phyloP scores from a whole-genome alignment of 2,797 vertebrate species.

The Gymnothorax reevesii region DNA sequence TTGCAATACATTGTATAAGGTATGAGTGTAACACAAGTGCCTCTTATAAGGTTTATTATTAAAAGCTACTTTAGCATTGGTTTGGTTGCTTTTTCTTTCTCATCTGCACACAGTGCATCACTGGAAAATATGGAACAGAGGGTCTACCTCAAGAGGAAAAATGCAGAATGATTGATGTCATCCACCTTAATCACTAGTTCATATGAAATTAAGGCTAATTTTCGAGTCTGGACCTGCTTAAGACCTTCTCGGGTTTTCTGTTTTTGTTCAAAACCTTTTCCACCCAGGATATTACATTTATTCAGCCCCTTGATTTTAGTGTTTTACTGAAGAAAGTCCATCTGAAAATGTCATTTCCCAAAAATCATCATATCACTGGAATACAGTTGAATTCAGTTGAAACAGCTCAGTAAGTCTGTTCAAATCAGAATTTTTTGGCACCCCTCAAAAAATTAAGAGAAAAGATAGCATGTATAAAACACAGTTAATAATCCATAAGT shows the following conservation, averaged over 20 bases:
- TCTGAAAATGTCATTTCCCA: not conserved
- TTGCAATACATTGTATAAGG: slow-evolving; percentile 74
- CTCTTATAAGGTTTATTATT: slow-evolving; percentile 82
- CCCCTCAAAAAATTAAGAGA: too few species aligned
- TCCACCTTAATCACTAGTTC: not conserved
- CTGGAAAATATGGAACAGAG: not conserved
- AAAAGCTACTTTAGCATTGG: slow-evolving; percentile 74
- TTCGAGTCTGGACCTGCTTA: not conserved
- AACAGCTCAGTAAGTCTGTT: not conserved
- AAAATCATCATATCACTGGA: not conserved
- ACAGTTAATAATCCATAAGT: too few species aligned
- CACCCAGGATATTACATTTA: not conserved
- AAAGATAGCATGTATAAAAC: too few species aligned
- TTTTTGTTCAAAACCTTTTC: not conserved
- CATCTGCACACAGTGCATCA: slow-evolving; percentile 28
- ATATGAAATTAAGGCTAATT: not conserved
- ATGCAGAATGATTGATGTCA: not conserved
- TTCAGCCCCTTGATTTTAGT: not conserved
- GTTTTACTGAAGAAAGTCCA: not conserved
- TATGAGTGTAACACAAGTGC: slow-evolving; percentile 83
- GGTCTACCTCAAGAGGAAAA: not conserved
- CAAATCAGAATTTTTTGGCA: not conserved
- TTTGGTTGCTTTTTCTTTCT: slow-evolving; percentile 58
- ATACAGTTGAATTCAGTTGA: not conserved
- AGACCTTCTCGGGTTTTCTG: not conserved